Percentiles rank a stretch among this genome's conserved stretches.
These are phyloP conservation scores for Hesperophylax magnus DNA, from an alignment of 1,140 invertebrate species.

Conservation along the genomic window DNA sequence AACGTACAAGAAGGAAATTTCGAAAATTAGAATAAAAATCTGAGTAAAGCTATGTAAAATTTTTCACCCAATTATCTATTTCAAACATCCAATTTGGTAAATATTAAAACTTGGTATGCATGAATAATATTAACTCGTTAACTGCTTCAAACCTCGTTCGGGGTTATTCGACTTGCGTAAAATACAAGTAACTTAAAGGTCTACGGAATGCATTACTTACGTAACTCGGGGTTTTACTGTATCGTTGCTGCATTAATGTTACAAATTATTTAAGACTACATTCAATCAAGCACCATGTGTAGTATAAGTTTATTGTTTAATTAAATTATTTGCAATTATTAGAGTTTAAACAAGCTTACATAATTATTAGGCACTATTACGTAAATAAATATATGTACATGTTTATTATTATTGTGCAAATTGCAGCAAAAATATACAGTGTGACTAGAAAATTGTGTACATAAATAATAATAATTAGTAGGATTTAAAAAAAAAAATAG, in stretches of 20 bases:
- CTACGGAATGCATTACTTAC: too few relatives aligned
- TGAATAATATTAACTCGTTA: too few relatives aligned
- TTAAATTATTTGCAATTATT: constrained; percentile 13
- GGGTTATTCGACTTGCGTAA: too few relatives aligned
- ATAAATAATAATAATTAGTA: not conserved
- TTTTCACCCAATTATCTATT: too few relatives aligned
- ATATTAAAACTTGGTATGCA: too few relatives aligned
- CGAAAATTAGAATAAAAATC: too few relatives aligned
- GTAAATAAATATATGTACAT: constrained; percentile 18
- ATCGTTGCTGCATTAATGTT: constrained; percentile 24
- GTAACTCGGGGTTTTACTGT: not conserved
- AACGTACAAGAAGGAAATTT: too few relatives aligned
- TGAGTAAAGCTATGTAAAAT: too few relatives aligned
- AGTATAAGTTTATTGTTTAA: constrained; percentile 29
- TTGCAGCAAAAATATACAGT: constrained; percentile 27
- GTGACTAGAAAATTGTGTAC: not conserved
- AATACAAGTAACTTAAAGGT: too few relatives aligned
- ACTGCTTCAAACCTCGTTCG: too few relatives aligned
- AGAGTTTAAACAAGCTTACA: constrained; percentile 7
- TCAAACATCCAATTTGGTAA: too few relatives aligned
- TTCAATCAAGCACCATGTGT: constrained; percentile 19
- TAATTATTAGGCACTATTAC: constrained; percentile 20
- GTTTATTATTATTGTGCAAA: constrained; percentile 1
- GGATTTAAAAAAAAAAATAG: not conserved
- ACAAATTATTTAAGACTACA: constrained; percentile 19